phyloP scores from a whole-genome alignment of 2,888 invertebrate species.

The Nomada fabriciana region DNA sequence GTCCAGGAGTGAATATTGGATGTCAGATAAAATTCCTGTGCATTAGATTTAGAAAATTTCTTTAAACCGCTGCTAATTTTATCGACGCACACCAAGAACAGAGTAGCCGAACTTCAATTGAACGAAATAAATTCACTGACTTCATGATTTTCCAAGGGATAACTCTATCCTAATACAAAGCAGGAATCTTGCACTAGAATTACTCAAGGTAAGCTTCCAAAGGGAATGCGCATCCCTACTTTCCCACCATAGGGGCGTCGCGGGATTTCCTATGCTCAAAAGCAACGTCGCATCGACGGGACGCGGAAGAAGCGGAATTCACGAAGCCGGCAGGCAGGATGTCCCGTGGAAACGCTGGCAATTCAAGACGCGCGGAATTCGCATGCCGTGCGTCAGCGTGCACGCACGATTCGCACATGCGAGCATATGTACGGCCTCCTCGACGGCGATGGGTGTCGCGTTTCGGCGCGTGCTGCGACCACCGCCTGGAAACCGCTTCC shows the following conservation, averaged over 20 bases:
- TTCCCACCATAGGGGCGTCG: neutral
- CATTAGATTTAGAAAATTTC: too few relatives aligned
- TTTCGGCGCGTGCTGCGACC: constrained; percentile 82
- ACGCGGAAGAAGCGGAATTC: constrained; percentile 18
- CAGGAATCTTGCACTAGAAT: too few relatives aligned
- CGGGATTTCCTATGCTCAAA: neutral
- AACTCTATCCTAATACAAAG: too few relatives aligned
- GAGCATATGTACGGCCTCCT: constrained; percentile 73
- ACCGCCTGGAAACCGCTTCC: constrained; percentile 73
- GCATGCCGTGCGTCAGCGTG: constrained; percentile 17
- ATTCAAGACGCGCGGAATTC: constrained; percentile 54
- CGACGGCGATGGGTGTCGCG: constrained; percentile 74
- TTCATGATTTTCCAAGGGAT: too few relatives aligned
- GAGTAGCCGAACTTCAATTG: too few relatives aligned
- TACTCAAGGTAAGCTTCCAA: too few relatives aligned
- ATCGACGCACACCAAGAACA: too few relatives aligned
- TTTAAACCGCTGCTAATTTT: too few relatives aligned
- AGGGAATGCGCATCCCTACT: too few relatives aligned
- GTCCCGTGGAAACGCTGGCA: constrained; percentile 53
- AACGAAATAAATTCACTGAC: too few relatives aligned
- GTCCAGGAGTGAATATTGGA: too few relatives aligned
- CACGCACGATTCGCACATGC: constrained; percentile 51
- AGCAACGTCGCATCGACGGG: neutral
- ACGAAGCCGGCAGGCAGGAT: constrained; percentile 57
- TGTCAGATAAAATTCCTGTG: too few relatives aligned